Evolutionary conservation across 2,888 invertebrate genomes (phyloP).

Genomic region (Drosophila limbata): DNA sequence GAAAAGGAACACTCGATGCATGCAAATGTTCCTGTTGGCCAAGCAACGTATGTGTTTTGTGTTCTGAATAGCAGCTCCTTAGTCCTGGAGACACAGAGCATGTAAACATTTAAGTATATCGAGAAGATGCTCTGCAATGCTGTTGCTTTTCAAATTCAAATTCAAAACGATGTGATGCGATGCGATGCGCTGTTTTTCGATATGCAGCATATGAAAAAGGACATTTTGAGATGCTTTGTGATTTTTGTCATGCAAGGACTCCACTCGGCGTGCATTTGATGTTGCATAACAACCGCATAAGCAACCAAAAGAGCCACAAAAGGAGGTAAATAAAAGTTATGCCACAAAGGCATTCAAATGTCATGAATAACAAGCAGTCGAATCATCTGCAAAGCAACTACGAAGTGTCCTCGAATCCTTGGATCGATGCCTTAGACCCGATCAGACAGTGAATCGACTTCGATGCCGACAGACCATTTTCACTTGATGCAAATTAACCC

Average conservation of each 20-base stretch:
- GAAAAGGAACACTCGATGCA: conserved; percentile 61
- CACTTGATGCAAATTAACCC: conserved; percentile 20
- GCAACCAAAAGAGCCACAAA: conserved; percentile 29
- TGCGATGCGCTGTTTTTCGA: conserved; percentile 49
- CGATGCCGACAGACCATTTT: conserved; percentile 1
- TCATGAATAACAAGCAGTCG: conserved; percentile 68
- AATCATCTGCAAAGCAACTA: conserved; percentile 19
- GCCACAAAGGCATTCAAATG: conserved; percentile 62
- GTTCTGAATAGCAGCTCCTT: conserved; percentile 18
- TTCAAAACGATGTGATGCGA: conserved; percentile 34
- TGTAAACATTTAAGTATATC: conserved; percentile 75
- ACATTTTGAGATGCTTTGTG: conserved; percentile 77
- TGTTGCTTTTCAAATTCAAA: neutral
- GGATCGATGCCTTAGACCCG: conserved; percentile 17
- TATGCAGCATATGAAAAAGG: conserved; percentile 77
- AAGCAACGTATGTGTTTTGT: conserved; percentile 36
- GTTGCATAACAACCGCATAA: conserved; percentile 60
- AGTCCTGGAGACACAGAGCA: conserved; percentile 57
- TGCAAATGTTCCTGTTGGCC: conserved; percentile 64
- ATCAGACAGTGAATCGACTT: conserved; percentile 9
- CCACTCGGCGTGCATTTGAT: conserved; percentile 35
- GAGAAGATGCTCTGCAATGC: conserved; percentile 46
- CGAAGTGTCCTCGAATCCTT: conserved; percentile 4
- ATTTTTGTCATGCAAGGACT: conserved; percentile 70
- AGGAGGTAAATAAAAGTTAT: conserved; percentile 68